Base-by-base conservation (phyloP, 2,888 invertebrate genomes). In the Lottia gigantea region DNA sequence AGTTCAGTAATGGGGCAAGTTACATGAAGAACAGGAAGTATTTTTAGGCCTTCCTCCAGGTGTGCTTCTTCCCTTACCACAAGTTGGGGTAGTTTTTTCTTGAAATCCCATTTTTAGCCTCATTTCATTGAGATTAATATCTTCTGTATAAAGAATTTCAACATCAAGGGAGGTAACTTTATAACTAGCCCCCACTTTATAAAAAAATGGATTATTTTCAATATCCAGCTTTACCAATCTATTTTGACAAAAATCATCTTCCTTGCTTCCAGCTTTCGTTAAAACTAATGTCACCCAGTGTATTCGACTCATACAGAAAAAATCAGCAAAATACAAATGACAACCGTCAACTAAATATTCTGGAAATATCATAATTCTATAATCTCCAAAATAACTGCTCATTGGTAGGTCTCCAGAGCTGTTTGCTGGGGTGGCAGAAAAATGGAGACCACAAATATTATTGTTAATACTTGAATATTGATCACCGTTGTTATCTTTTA, bases 101-200 rank as follows among this genome's bases (percentile, higher is more conserved):
- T 40, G 0, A 11, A 40, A 40, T 11, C 40, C 40, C 2, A 6
- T n/a, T n/a, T 31, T 65, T 16, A 46, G 19, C 46, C 7, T 12
- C 46, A 65, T 25, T 25, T 23, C 16, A 8, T 7, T 19, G 11
- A 65, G 46, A 46, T 65, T 47, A n/a, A 65, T 47, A 31, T 65
- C 46, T 26, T 65, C 65, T 16, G 65, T 65, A 23, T 65, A 65
- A 47, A 65, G 47, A 16, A 65, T 47, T 23, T 65, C 65, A 12
- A 65, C 47, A 16, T 46, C 16, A 12, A 46, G 65, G 23, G 65
- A 46, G 16, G 46, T 25, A 19, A 47, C 26, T 16, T 19, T n/a
- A 23, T 23, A 65, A 16, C 19, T 16, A 15, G 2, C 46, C 26
- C 47, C 12, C 3, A n/a, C 16, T 14, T n/a, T 23, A 26, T 19